Percentiles rank a stretch among this genome's conserved stretches.
Evolutionary conservation across 1,140 invertebrate genomes (phyloP).

Genomic region (Physella acuta): DNA sequence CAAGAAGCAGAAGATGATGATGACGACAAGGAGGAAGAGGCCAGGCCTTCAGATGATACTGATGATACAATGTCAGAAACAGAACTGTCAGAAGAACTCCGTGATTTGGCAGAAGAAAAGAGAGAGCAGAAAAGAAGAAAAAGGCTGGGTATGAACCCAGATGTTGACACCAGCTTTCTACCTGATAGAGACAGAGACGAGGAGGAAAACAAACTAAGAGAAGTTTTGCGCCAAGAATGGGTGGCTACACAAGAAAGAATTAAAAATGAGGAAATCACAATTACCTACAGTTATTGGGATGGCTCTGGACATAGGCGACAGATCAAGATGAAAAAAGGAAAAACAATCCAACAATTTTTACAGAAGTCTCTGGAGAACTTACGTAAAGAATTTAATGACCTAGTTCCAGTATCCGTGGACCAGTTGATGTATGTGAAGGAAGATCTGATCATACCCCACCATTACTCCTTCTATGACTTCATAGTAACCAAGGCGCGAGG

Average conservation of each 20-base stretch:
- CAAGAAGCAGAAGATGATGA: constrained; percentile 78
- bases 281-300: constrained; percentile 99
- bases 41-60: neutral
- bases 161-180: constrained; percentile 98
- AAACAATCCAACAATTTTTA: constrained; percentile 97
- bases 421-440: constrained; percentile 99
- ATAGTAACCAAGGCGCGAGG: constrained; percentile 87
- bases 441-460: constrained; percentile 96
- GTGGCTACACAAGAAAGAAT: constrained; percentile 89
- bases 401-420: constrained; percentile 94
- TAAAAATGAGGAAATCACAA: constrained; percentile 98
- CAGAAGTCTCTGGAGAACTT: constrained; percentile 85
- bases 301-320: constrained; percentile 96
- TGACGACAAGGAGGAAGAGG: constrained; percentile 62
- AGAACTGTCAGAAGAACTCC: no score
- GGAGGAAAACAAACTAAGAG: constrained; percentile 76
- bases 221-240: constrained; percentile 78
- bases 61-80: no score
- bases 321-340: constrained; percentile 65
- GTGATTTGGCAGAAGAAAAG: constrained; percentile 67
- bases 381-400: constrained; percentile 93
- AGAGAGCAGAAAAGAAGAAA: constrained; percentile 72
- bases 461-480: constrained; percentile 99
- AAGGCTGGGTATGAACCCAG: constrained; percentile 81
- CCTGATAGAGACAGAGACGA: constrained; percentile 92